phyloP scores from a whole-genome alignment of 2,797 vertebrate species.

The Amblyopsis hoosieri region DNA sequence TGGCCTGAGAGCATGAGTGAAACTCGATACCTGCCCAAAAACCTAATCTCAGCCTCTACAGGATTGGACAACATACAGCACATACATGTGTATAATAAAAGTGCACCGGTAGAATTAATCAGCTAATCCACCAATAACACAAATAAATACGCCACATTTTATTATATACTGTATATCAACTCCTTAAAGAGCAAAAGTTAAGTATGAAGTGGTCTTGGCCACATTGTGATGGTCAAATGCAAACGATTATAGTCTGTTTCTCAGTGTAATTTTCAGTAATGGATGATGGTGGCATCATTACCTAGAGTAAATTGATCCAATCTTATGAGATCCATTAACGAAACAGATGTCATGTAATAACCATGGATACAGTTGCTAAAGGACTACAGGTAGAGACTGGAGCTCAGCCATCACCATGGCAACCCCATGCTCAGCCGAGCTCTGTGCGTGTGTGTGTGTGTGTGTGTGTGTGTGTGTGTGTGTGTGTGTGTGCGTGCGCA shows the following conservation, averaged over 20 bases:
- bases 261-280: conserved; percentile 31
- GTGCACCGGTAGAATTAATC: background rate
- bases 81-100: background rate
- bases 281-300: conserved; percentile 31
- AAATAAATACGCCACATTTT: background rate
- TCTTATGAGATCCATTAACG: conserved; percentile 60
- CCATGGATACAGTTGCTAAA: conserved; percentile 70
- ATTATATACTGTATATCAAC: too few species aligned
- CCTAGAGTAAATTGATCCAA: conserved; percentile 50
- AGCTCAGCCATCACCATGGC: conserved; percentile 71
- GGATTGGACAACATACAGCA: conserved; percentile 5
- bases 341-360: conserved; percentile 63
- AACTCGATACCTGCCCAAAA: conserved; percentile 10
- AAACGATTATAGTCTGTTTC: conserved; percentile 7
- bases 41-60: conserved; percentile 2
- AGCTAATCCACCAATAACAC: conserved; percentile 12
- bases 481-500: conserved; percentile 4
- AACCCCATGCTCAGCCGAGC: conserved; percentile 66
- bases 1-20: conserved; percentile 17
- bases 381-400: conserved; percentile 65
- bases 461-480: conserved; percentile 9
- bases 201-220: too few species aligned
- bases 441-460: conserved; percentile 26
- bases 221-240: too few species aligned
- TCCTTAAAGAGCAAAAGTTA: too few species aligned